phyloP scores from a whole-genome alignment of 2,113 vertebrate genomes.

The Pteronura brasiliensis region DNA sequence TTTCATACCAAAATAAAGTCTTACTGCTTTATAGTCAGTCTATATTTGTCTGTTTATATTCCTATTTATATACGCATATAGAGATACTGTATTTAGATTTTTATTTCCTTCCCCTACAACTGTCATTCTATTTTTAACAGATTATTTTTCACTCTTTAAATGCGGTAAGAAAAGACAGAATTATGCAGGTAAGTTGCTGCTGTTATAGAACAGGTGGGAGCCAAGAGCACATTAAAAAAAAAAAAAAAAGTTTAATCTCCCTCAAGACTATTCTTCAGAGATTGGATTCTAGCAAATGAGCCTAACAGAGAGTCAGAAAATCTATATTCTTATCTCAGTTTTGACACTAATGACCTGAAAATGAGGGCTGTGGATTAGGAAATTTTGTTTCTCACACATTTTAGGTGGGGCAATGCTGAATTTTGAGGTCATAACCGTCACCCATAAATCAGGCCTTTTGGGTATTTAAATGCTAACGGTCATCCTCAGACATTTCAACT shows the following conservation, averaged over 20 bases:
- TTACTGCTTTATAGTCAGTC: not conserved
- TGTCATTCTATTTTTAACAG: slow-evolving; percentile 38
- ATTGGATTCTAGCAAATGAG: not conserved
- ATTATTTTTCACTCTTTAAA: slow-evolving; percentile 27
- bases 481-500: not conserved
- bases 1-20: slow-evolving; percentile 13
- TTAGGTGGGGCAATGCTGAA: not conserved
- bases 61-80: not conserved
- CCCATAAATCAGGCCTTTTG: not conserved
- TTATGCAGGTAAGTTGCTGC: not conserved
- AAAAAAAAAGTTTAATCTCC: not conserved
- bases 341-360: not conserved
- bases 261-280: not conserved
- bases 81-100: not conserved
- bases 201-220: not conserved
- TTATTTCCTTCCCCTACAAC: slow-evolving; percentile 28
- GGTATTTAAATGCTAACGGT: not conserved
- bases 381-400: not conserved
- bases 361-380: not conserved
- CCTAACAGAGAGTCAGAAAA: not conserved
- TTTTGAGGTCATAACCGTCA: not conserved
- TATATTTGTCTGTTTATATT: slow-evolving; percentile 32
- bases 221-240: not conserved
- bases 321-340: not conserved
- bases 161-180: not conserved